Base-by-base conservation (phyloP, 1,140 invertebrate genomes). In the Drosophila prosaltans region DNA sequence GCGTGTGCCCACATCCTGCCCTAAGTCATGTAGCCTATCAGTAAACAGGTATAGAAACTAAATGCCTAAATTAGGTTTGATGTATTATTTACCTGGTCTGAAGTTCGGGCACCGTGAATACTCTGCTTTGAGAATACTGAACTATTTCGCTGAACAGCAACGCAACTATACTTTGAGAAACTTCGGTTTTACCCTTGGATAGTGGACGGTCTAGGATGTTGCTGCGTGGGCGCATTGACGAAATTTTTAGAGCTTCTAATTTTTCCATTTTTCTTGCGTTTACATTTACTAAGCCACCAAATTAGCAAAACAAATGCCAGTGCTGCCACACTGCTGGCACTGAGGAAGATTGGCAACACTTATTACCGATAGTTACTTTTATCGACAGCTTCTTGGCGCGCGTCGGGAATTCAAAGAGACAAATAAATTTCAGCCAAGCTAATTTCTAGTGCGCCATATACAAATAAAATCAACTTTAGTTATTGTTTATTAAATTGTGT, bases 131-230 rank as follows among this genome's bases (percentile, higher is more conserved):
- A 91, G 97, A 98, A 93, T 99, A 99, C 92, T 99, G 98, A 4
- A 99, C 98, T 64, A 99, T 95, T 94, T 99, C 99, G 2, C 98
- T 98, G 93, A 99, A 99, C 48, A 99, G 93, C 57, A 99, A 93
- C 1, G 98, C 98, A 93, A 97, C 99, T 80, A 97, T 97, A 78
- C 97, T 98, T 58, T 99, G 93, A 74, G 97, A 97, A 74, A 98
- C 96, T 94, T 98, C 98, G 5, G 95, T 95, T 93, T 98, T 98
- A 3, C 97, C 98, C 93, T 97, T 97, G 78, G 97, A 98, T 1
- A 99, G 92, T 1, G 97, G 96, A 91, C 98, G 97, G 92, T 99
- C 98, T 5, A 99, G 93, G 76, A 99, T 98, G 80, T 96, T 97
- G 1, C 95, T 95, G 79, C 96, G 95, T 40, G 94, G 93, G 63